Base-by-base conservation (phyloP, 1,140 invertebrate species). In the Aricia agestis region DNA sequence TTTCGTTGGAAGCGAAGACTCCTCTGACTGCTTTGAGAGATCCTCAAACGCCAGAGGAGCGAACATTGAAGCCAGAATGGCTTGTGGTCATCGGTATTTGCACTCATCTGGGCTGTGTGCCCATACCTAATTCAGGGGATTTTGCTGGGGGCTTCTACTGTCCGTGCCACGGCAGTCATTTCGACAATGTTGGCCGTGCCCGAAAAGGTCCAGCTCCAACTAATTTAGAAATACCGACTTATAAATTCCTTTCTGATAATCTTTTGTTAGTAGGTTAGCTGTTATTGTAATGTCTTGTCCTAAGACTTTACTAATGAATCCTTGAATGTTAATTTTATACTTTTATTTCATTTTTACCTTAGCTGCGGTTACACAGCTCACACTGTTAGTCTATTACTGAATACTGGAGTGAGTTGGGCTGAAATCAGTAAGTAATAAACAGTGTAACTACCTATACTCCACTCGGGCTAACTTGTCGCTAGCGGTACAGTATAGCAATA, bases 121-220 rank as follows among this genome's bases (percentile, higher is more conserved):
- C 96, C 59, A 95, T 97, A 78, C 94, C 96, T 6, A 95, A 97
- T 83, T 93, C 95, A 67, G 96, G 97, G 61, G 96, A 93, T 81
- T 93, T 92, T 80, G 93, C 94, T 2, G 89, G 89, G 7, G 97
- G 97, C 17, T 98, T 97, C 81, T 98, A 97, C 83, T 98, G 97
- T 83, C 97, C 97, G 0, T 98, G 97, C 85, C 98, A 98, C 80
- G 97, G 97, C 31, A 98, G 97, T 71, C 97, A 98, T 87, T 98
- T 97, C 82, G 97, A 98, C 85, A 95, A 94, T 17, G 94, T 96
- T 52, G 97, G 97, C 2, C 92, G 97, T 74, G 95, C 97, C 75
- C 93, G 97, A 13, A 97, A 97, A 92, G 97, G 97, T 18, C 97
- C 97, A 19, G 97, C 97, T 36, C 96, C 97, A 36, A 89, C 94